Percentiles rank a stretch among this genome's conserved stretches.
Conservation (phyloP, 2,888 invertebrate genomes). For the Chironomus tentans region DNA sequence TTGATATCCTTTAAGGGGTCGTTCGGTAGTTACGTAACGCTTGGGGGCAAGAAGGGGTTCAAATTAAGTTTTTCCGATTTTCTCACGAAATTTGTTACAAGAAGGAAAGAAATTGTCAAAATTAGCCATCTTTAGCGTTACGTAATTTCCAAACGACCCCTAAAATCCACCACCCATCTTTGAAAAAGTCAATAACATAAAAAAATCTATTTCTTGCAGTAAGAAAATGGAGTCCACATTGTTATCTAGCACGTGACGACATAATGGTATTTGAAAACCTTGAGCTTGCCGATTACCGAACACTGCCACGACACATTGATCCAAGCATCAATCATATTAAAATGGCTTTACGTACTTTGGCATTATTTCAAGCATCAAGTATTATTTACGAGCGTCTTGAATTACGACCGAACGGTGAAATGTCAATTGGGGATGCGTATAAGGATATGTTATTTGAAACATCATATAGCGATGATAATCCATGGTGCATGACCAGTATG, state of each 20-base stretch:
- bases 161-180: too few species aligned
- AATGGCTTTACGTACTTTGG: constrained; percentile 27
- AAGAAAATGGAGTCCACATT: constrained; percentile 34
- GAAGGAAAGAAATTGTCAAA: too few species aligned
- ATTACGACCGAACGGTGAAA: background rate
- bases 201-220: background rate
- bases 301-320: constrained; percentile 16
- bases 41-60: too few species aligned
- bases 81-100: too few species aligned
- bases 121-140: too few species aligned
- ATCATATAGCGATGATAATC: constrained; percentile 21
- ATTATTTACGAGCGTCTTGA: constrained; percentile 28
- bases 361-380: constrained; percentile 28
- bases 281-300: constrained; percentile 30
- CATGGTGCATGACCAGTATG: constrained; percentile 23
- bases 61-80: too few species aligned
- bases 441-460: constrained; percentile 24
- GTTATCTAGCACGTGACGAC: constrained; percentile 40
- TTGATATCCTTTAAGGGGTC: too few species aligned
- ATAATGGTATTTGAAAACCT: constrained; percentile 44
- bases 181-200: too few species aligned
- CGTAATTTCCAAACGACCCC: too few species aligned
- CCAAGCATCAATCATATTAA: constrained; percentile 14
- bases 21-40: too few species aligned
- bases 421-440: constrained; percentile 25